phyloP scores from a whole-genome alignment of 2,113 vertebrate species.

The Campylomormyrus tamandua region DNA sequence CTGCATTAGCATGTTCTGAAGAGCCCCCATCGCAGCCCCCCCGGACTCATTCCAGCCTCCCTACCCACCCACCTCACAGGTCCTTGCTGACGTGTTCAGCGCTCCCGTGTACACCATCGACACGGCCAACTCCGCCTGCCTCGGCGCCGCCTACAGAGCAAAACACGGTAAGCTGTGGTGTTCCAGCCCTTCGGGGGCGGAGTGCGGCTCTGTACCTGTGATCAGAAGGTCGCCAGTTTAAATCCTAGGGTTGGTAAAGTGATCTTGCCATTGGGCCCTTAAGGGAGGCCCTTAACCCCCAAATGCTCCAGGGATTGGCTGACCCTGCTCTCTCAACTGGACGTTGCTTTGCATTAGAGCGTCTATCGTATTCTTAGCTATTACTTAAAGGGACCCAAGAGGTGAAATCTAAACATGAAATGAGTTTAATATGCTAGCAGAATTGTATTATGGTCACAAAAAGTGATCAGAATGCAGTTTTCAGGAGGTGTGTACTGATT shows the following conservation, averaged over 20 bases:
- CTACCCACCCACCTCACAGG: conserved; percentile 53
- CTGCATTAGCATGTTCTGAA: neutral
- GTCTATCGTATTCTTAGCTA: neutral
- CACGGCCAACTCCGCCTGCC: conserved; percentile 78
- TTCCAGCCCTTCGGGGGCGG: neutral
- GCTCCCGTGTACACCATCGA: conserved; percentile 80
- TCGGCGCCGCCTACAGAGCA: conserved; percentile 87
- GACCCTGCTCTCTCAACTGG: neutral
- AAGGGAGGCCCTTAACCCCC: neutral
- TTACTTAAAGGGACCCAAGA: neutral
- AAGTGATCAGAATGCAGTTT: neutral
- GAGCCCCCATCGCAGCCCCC: too few relatives aligned
- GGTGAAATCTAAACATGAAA: neutral
- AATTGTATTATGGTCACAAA: neutral
- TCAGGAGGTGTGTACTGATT: neutral
- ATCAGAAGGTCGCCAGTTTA: neutral
- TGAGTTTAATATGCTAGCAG: neutral
- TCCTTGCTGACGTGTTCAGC: conserved; percentile 82
- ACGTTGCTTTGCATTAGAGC: neutral
- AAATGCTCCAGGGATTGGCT: neutral
- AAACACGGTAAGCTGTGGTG: conserved; percentile 69
- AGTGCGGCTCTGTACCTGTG: neutral
- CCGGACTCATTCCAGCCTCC: neutral
- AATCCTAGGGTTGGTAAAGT: neutral
- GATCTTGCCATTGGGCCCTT: neutral